Evolutionary conservation across 1,140 invertebrate species (phyloP).

Genomic region (Drosophila repletoides): DNA sequence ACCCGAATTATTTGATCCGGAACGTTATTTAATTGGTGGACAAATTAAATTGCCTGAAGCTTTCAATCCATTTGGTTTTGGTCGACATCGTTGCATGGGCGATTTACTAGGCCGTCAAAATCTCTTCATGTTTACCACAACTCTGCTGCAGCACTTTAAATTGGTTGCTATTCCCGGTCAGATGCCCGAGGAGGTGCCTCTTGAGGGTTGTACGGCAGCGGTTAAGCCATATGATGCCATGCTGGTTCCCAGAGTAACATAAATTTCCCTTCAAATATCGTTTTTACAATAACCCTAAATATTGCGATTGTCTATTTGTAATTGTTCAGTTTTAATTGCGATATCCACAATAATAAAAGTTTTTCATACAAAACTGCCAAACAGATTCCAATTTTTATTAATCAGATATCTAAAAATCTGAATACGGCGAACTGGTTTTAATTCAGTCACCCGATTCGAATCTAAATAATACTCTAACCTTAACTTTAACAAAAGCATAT

Average conservation of each 20-base stretch:
- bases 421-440: too few species aligned
- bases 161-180: constrained; percentile 86
- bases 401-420: too few species aligned
- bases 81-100: constrained; percentile 93
- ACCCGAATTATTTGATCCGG: constrained; percentile 87
- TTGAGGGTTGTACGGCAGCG: constrained; percentile 89
- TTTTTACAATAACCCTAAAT: too few species aligned
- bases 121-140: constrained; percentile 91
- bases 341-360: too few species aligned
- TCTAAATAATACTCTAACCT: too few species aligned
- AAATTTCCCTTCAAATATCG: too few species aligned
- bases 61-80: constrained; percentile 90
- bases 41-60: constrained; percentile 87
- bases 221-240: constrained; percentile 88
- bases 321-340: too few species aligned
- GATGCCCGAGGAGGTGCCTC: constrained; percentile 85
- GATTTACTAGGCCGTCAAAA: constrained; percentile 92
- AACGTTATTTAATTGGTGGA: constrained; percentile 88
- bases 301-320: too few species aligned
- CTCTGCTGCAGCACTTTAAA: constrained; percentile 90
- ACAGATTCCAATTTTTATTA: too few species aligned
- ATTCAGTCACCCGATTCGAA: too few species aligned
- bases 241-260: constrained; percentile 75
- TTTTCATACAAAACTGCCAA: too few species aligned
- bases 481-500: too few species aligned